Base-by-base conservation (phyloP, 1,140 invertebrate genomes). In the Battus philenor region DNA sequence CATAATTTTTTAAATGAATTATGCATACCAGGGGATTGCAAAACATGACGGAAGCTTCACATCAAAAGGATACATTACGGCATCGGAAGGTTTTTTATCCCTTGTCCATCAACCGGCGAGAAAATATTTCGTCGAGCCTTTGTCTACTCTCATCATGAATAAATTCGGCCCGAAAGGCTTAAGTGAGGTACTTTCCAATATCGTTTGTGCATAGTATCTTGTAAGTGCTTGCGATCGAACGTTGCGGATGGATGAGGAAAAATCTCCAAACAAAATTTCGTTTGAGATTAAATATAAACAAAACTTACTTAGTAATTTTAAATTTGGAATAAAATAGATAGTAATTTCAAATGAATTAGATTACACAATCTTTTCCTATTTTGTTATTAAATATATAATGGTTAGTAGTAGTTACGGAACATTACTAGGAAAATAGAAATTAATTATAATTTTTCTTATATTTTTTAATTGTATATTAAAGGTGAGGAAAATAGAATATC, bases 1-100 rank as follows among this genome's bases (percentile, higher is more conserved):
- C 31, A 33, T 33, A 33, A 33, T 33, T 33, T 33, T 16, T 33
- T 16, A 33, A 16, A 33, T 33, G 31, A 33, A 33, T 33, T 33
- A 33, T 33, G 31, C 31, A 33, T 33, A 13, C 31, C 8, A 13
- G 6, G 31, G 31, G 31, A 33, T 17, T 33, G 31, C 31, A 0
- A 33, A 33, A n/a, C 31, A 33, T 33, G 8, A 33, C 13, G 16
- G 16, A 15, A 12, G 30, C 2, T 12, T 32, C 30, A 32, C 11
- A 32, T 32, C 30, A 32, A 33, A 33, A n/a, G 31, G 31, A 33
- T 33, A 33, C 31, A 33, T 33, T 33, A 33, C 31, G 15, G 4
- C 10, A 33, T 0, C 1, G 3, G 17, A 33, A 33, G 13, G 17
- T 33, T 33, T 32, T 33, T 33, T 17, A 17, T 9, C 15, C 31